Base-by-base conservation (phyloP, 92 coral and sea anemone genomes). In the Epizoanthus ramosus region DNA sequence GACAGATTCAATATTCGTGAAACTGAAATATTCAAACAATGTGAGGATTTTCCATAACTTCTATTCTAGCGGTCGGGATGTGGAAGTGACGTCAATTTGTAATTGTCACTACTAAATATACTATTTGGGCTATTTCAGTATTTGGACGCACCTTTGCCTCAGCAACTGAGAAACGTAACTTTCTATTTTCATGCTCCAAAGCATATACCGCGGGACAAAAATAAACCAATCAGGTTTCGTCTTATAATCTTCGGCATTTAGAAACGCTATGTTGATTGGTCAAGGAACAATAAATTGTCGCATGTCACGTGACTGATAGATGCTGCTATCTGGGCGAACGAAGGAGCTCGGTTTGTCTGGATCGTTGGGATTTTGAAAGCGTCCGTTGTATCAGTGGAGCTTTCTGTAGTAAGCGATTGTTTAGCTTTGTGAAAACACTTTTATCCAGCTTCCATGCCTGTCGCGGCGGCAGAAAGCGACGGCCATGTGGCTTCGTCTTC, bases 401-500 rank as follows among this genome's bases (percentile, higher is more conserved):
- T 10, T 77, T 33, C 33, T 77, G 28, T 37, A 41, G 54, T 21
- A 37, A 19, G 33, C 37, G 14, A 22, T 41, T 41, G 54, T 50
- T 50, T 50, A 10, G 54, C 21, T 33, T 37, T 19, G 57, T 41
- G 23, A 39, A 63, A 31, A 77, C 18, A 37, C 31, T 15, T 63
- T 61, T 21, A 31, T 50, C 66, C 19, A 39, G 21, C 54, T 5
- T 37, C 68, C 52, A 92, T 93, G 98, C 93, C 97, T 24, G 97
- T 86, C 19, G 84, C 94, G 22, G 85, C 90, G 22, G 57, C 83
- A 80, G 90, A 86, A 54, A 82, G 33, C 52, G 88, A 83, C 25
- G 91, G 75, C 60, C 89, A 88, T 19, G 86, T 85, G 45, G 68
- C 94, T 22, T 70, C 80, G 57, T 68, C 94, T 52, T 80, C 92